phyloP scores from a whole-genome alignment of 2,113 vertebrate species.

The Ondatra zibethicus region DNA sequence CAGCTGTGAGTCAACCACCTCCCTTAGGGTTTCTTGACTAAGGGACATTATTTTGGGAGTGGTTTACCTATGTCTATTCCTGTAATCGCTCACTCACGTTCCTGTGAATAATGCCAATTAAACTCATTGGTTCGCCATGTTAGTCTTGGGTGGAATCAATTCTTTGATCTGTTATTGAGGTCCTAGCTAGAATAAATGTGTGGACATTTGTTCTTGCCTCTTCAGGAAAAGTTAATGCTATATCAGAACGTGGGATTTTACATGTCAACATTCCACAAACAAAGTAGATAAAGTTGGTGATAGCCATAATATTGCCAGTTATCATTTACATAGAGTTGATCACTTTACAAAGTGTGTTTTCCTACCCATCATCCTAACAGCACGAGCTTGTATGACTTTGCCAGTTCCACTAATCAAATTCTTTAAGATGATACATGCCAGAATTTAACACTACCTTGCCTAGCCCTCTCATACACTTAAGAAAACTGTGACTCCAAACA shows the following conservation, averaged over 20 bases:
- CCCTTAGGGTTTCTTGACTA: background rate
- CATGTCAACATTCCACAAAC: background rate
- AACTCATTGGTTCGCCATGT: background rate
- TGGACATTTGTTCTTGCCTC: background rate
- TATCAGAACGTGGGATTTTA: conserved; percentile 6
- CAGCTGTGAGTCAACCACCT: background rate
- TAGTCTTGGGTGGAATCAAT: background rate
- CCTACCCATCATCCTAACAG: background rate
- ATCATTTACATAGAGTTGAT: conserved; percentile 28
- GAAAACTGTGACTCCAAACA: conserved; percentile 14
- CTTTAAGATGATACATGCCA: conserved; percentile 39
- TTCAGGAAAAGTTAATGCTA: background rate
- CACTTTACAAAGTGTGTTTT: conserved; percentile 1
- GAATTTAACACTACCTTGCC: conserved; percentile 5
- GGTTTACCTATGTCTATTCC: background rate
- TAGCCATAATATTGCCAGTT: conserved; percentile 4
- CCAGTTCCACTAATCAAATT: conserved; percentile 19
- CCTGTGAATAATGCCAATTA: background rate
- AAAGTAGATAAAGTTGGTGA: conserved; percentile 37
- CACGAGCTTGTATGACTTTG: conserved; percentile 4
- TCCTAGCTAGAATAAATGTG: background rate
- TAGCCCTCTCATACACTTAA: background rate
- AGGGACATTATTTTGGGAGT: background rate
- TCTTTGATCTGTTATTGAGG: background rate
- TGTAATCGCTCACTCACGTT: background rate